Evolutionary conservation across 2,113 vertebrate species (phyloP).

Genomic region (Pachycephala philippinensis): DNA sequence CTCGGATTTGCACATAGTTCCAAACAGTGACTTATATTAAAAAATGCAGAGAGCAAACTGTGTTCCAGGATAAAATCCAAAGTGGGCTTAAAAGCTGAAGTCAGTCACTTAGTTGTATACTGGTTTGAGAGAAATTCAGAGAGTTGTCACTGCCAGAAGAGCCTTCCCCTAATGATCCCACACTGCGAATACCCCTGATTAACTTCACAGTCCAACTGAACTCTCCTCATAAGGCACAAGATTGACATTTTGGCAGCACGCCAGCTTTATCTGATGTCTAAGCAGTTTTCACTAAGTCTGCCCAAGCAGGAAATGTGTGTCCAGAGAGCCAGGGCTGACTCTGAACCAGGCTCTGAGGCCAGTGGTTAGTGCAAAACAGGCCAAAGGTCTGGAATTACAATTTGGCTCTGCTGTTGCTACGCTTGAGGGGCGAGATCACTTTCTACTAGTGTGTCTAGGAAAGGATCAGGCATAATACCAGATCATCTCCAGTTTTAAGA

Average conservation of each 20-base stretch:
- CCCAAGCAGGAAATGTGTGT: not conserved
- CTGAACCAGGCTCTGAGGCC: not conserved
- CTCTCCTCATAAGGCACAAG: not conserved
- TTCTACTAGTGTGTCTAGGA: not conserved
- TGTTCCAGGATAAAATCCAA: not conserved
- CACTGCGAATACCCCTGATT: not conserved
- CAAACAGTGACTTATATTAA: not conserved
- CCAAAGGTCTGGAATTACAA: slow-evolving; percentile 21
- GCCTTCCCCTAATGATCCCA: not conserved
- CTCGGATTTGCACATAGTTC: not conserved
- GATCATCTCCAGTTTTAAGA: not conserved
- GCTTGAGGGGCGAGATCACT: not conserved
- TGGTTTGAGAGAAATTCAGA: not conserved
- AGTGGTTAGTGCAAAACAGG: not conserved
- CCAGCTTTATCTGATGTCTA: slow-evolving; percentile 29
- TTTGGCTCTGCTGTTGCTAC: not conserved
- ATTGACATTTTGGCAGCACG: slow-evolving; percentile 15
- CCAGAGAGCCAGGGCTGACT: not conserved
- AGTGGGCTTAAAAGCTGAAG: not conserved
- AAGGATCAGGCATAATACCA: not conserved
- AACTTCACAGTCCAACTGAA: not conserved
- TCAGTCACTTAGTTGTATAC: not conserved
- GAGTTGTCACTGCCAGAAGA: not conserved
- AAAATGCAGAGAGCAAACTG: not conserved
- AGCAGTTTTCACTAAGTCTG: slow-evolving; percentile 13